These are phyloP conservation scores for Pseudachorutes palmiensis DNA, from an alignment of 1,140 invertebrate genomes.

Conservation along the genomic window DNA sequence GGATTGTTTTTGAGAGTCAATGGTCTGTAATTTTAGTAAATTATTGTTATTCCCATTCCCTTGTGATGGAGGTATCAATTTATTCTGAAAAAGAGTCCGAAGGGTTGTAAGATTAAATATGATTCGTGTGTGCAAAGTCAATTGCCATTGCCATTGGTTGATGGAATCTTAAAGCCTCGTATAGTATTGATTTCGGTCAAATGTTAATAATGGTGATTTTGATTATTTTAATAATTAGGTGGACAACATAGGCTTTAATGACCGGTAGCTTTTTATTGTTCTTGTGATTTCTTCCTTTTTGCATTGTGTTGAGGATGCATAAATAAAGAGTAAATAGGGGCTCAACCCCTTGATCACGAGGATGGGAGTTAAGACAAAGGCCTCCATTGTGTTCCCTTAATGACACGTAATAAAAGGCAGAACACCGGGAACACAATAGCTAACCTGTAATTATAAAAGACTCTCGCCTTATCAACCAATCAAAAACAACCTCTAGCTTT, in stretches of 20 bases:
- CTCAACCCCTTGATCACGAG: background rate
- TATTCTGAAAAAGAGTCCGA: too few relatives aligned
- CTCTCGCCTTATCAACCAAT: background rate
- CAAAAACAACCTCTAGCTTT: background rate
- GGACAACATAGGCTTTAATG: background rate
- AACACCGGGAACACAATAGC: background rate
- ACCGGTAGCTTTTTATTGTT: conserved; percentile 13
- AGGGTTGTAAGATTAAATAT: too few relatives aligned
- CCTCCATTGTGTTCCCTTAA: background rate
- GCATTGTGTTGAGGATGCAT: too few relatives aligned
- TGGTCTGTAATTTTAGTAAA: too few relatives aligned
- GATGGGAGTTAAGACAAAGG: background rate
- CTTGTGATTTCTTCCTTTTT: background rate
- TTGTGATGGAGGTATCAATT: too few relatives aligned
- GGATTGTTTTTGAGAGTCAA: too few relatives aligned
- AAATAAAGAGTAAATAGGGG: background rate
- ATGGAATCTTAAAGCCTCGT: too few relatives aligned
- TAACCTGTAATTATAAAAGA: background rate
- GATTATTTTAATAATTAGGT: conserved; percentile 6
- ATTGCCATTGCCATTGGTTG: too few relatives aligned
- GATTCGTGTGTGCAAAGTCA: too few relatives aligned
- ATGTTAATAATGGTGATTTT: too few relatives aligned
- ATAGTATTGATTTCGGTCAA: too few relatives aligned
- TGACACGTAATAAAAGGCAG: conserved; percentile 9
- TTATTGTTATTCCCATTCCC: too few relatives aligned